Evolutionary conservation across 2,113 vertebrate genomes (phyloP).

Genomic region (Sigmodon hispidus): DNA sequence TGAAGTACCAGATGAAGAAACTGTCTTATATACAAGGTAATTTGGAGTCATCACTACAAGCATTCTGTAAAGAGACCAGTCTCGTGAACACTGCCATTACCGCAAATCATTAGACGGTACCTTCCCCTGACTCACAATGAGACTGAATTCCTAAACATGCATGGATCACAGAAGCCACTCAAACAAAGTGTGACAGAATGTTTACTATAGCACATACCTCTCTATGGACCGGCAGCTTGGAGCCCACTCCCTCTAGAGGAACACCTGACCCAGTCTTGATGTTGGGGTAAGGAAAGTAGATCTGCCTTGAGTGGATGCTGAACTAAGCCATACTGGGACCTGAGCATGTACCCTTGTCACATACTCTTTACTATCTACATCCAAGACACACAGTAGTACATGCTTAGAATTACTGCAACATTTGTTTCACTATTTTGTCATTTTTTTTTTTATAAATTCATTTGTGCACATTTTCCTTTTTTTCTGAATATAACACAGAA

Average conservation of each 20-base stretch:
- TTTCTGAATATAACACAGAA: too few relatives aligned
- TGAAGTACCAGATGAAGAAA: neutral
- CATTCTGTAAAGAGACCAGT: neutral
- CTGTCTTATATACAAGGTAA: neutral
- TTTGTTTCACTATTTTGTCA: neutral
- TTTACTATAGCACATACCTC: neutral
- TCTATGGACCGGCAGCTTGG: too few relatives aligned
- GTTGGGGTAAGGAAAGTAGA: too few relatives aligned
- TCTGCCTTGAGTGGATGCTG: too few relatives aligned
- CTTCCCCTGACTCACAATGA: neutral
- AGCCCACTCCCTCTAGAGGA: too few relatives aligned
- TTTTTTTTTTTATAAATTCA: too few relatives aligned
- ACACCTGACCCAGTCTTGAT: too few relatives aligned
- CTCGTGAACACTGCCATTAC: neutral
- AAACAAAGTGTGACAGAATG: neutral
- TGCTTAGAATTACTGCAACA: neutral
- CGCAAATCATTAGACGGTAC: too few relatives aligned
- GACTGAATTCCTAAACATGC: neutral
- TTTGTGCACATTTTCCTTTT: neutral
- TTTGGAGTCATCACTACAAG: too few relatives aligned
- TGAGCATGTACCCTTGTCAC: neutral
- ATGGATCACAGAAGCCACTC: neutral
- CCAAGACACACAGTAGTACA: neutral
- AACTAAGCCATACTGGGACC: too few relatives aligned
- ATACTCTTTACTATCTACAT: too few relatives aligned